Evolutionary conservation across 1,140 invertebrate species (phyloP), one percentile per base, ranked within the genome.

Genomic region (Bombus superbus): DNA sequence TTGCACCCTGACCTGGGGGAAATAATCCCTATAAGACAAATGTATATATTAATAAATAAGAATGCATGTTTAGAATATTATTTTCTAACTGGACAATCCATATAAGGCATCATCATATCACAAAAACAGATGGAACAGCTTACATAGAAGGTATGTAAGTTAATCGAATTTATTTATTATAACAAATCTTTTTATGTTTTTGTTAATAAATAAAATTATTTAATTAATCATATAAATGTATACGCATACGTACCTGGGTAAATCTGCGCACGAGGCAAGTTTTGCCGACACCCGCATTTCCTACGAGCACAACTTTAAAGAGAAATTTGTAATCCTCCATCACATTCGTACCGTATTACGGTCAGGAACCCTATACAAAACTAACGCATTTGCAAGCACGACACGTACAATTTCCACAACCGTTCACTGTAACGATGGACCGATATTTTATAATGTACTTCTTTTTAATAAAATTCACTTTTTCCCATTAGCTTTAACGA

Each of bases 281-380:
- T 95, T 99, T 99, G 53, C 98, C 98, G 86, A 99, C 98, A 59
- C 98, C 98, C 90, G 98, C 98, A 96, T 99, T 99, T 62, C 98
- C 98, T 86, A 99, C 98, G 68, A 99, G 95, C 76, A 99, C 98
- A 90, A 99, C 98, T 97, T 99, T 99, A 95, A 99, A 99, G 87
- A 99, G 96, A 96, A 99, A 99, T 95, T 99, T 99, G 95, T 99
- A 99, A 96, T 99, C 98, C 95, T 99, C 98, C 98, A 99, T 99
- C 92, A 92, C 91, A 90, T 92, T 76, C 74, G 85, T 69, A 77
- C 83, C 32, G 68, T 69, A 80, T 78, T 73, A 47, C 76, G 68
- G 85, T 69, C 53, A 81, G 40, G 18, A 85, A 74, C 69, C 47
- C 44, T 57, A 62, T 77, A 75, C n/a, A 86, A 79, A 66, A 79